Conservation (phyloP, 2,113 vertebrate species). For the Anarrhichthys ocellatus region DNA sequence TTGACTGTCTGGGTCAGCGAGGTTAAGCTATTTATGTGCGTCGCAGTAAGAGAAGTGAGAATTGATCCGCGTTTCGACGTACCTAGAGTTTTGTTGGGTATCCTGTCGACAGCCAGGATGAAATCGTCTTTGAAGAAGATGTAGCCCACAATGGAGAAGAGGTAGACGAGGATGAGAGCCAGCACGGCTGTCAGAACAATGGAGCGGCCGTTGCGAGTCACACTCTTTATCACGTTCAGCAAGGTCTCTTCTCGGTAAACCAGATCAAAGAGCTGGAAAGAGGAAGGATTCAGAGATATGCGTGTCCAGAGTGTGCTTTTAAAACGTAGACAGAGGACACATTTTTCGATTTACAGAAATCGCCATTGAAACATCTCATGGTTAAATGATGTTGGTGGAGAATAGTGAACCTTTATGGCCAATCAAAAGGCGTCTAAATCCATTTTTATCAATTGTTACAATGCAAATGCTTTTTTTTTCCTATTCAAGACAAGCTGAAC, state of each 20-base stretch:
- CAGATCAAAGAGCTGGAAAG: constrained; percentile 93
- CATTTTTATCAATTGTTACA: not conserved
- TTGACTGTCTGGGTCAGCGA: constrained; percentile 5
- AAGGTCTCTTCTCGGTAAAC: constrained; percentile 98
- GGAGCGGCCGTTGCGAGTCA: constrained; percentile 97
- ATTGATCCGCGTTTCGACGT: constrained; percentile 7
- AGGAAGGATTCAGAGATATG: constrained; percentile 11
- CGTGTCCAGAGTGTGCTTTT: not conserved
- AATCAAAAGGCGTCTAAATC: not conserved
- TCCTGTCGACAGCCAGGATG: constrained; percentile 94
- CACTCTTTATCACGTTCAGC: constrained; percentile 98
- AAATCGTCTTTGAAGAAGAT: constrained; percentile 99
- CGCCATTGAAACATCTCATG: not conserved
- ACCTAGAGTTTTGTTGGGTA: constrained; percentile 93
- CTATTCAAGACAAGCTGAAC: not conserved
- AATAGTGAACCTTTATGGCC: not conserved
- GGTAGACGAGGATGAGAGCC: constrained; percentile 97
- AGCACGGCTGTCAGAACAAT: constrained; percentile 97
- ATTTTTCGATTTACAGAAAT: not conserved
- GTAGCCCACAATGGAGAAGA: constrained; percentile 99
- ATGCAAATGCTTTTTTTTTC: not conserved
- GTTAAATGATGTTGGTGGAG: not conserved
- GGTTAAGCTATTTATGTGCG: not conserved
- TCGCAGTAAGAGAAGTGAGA: not conserved
- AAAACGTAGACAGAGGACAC: not conserved